A percentile compares a stretch with the other conserved stretches of the same genome.
Conservation (phyloP, 2,888 invertebrate species). For the Ferdinandea cuprea region DNA sequence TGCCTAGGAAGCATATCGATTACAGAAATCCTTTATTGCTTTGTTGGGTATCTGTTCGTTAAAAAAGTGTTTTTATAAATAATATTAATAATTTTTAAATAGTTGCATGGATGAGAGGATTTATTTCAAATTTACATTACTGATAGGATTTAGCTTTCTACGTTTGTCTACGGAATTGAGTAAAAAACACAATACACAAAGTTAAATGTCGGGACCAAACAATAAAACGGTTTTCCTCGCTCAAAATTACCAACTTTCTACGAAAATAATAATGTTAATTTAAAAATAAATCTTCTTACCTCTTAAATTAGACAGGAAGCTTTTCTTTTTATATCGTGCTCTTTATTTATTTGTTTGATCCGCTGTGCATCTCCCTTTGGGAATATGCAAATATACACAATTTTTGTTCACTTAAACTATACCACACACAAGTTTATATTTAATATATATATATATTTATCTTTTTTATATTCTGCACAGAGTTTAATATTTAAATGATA, state of each 20-base stretch:
- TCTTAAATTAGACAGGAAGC: conserved; percentile 28
- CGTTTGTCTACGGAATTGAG: too few species aligned
- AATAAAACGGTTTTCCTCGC: not conserved
- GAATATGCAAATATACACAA: not conserved
- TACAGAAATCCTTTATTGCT: too few species aligned
- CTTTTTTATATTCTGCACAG: not conserved
- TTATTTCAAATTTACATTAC: too few species aligned
- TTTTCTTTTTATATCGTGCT: conserved; percentile 18
- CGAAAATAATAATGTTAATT: not conserved
- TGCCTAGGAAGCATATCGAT: too few species aligned
- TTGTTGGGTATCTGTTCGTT: too few species aligned
- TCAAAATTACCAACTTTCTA: not conserved
- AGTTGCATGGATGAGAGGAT: too few species aligned
- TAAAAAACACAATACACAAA: too few species aligned
- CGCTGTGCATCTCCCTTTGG: not conserved
- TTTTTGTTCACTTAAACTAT: not conserved
- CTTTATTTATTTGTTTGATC: not conserved
- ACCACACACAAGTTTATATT: not conserved
- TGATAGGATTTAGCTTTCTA: too few species aligned
- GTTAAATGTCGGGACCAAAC: not conserved
- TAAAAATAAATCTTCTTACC: conserved; percentile 16
- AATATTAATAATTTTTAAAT: too few species aligned
- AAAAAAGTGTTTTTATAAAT: too few species aligned
- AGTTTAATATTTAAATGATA: not conserved
- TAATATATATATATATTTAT: not conserved